phyloP scores from a whole-genome alignment of 2,113 vertebrate genomes.

The Siniperca chuatsi region DNA sequence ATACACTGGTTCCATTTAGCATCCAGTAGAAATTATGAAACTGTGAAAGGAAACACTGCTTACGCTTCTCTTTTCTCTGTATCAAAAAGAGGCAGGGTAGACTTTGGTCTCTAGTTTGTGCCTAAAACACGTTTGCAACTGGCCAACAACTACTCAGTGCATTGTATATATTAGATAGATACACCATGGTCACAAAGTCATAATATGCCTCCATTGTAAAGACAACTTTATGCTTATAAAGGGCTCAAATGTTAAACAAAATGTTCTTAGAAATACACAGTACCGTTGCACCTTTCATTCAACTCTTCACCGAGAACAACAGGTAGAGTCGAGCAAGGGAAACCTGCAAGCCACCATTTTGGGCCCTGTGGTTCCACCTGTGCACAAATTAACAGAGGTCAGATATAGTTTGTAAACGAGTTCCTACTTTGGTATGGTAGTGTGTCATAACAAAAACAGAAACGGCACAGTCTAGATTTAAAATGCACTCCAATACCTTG shows the following conservation, averaged over 20 bases:
- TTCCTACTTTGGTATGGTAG: neutral
- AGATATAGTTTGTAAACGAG: slow-evolving; percentile 1
- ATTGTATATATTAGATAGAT: neutral
- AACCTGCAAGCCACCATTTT: slow-evolving; percentile 1
- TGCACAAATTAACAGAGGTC: neutral
- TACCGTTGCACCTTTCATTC: neutral
- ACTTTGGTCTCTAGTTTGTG: neutral
- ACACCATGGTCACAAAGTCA: neutral
- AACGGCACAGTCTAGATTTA: slow-evolving; percentile 13
- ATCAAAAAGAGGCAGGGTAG: neutral
- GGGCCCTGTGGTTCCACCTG: neutral
- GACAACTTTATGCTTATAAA: neutral
- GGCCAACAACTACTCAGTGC: neutral
- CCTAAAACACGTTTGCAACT: neutral
- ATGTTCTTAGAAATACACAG: neutral
- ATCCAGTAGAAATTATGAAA: neutral
- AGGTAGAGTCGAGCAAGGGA: neutral
- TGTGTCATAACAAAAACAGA: slow-evolving; percentile 2
- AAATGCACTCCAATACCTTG: slow-evolving; percentile 5
- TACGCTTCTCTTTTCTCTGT: neutral
- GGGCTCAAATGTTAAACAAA: neutral
- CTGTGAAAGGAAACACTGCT: neutral
- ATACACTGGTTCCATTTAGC: slow-evolving; percentile 7
- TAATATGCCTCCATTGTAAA: neutral
- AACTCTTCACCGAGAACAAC: neutral